Conservation (phyloP, 2,888 invertebrate species). For the Lamproptera curius region DNA sequence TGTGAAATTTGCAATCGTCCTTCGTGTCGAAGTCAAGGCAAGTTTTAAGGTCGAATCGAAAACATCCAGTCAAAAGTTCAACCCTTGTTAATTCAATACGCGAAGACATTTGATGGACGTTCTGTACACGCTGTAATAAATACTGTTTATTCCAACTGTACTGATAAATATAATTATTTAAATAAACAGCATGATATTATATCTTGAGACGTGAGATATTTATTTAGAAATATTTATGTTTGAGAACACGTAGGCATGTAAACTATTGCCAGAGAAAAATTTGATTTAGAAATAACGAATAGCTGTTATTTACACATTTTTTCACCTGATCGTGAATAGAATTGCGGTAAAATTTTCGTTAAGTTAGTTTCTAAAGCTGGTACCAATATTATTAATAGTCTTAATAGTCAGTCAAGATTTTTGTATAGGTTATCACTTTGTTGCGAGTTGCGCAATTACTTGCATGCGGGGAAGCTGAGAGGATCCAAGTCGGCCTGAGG, state of each 20-base stretch:
- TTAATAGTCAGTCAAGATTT: too few species aligned
- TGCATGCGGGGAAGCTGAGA: too few species aligned
- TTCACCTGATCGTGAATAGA: too few species aligned
- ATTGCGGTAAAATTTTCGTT: too few species aligned
- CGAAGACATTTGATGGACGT: constrained; percentile 19
- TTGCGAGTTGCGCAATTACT: too few species aligned
- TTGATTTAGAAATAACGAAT: too few species aligned
- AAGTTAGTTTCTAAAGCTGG: too few species aligned
- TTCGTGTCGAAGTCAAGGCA: constrained; percentile 19
- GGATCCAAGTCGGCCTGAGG: too few species aligned
- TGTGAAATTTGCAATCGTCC: constrained; percentile 12
- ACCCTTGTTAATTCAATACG: constrained; percentile 20
- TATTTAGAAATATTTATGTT: neutral
- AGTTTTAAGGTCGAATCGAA: constrained; percentile 16
- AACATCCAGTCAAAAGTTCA: constrained; percentile 11
- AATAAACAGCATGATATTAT: constrained; percentile 10
- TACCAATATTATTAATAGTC: too few species aligned
- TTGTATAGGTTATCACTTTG: too few species aligned
- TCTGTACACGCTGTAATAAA: constrained; percentile 16
- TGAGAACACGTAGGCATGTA: neutral
- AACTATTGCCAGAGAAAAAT: neutral
- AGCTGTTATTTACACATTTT: too few species aligned
- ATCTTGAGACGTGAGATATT: neutral
- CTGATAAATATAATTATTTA: constrained; percentile 19
- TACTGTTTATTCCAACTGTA: constrained; percentile 15